phyloP scores from a whole-genome alignment of 2,888 invertebrate genomes.

The Tuberolachnus salignus region DNA sequence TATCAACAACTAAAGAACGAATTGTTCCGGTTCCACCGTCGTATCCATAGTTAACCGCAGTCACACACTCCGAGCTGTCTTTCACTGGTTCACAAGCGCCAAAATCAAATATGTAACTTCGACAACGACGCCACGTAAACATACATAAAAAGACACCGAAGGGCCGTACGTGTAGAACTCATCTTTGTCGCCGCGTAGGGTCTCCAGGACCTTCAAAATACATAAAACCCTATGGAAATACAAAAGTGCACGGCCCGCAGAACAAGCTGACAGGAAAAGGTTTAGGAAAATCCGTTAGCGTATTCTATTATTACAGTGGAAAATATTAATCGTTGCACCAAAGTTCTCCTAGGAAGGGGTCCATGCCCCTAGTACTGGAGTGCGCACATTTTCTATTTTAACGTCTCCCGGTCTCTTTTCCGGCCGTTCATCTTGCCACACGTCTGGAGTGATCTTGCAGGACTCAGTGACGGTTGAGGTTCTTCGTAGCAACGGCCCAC shows the following conservation, averaged over 20 bases:
- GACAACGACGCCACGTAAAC: too few relatives aligned
- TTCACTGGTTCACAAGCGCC: too few relatives aligned
- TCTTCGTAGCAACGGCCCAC: background rate
- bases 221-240: conserved; percentile 1
- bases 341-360: background rate
- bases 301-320: too few relatives aligned
- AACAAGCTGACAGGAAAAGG: too few relatives aligned
- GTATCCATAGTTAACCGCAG: too few relatives aligned
- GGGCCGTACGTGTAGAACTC: background rate
- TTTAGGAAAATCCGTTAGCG: too few relatives aligned
- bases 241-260: background rate
- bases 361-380: conserved; percentile 2
- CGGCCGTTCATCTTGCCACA: background rate
- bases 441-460: background rate
- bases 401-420: background rate
- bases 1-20: too few relatives aligned
- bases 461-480: background rate
- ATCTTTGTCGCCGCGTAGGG: conserved; percentile 16
- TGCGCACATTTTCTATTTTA: background rate
- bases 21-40: too few relatives aligned
- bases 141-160: too few relatives aligned
- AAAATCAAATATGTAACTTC: too few relatives aligned
- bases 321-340: too few relatives aligned
- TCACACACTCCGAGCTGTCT: too few relatives aligned
- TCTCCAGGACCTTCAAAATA: conserved; percentile 6